phyloP scores from a whole-genome alignment of 2,888 invertebrate genomes.

The Chirona hameri region DNA sequence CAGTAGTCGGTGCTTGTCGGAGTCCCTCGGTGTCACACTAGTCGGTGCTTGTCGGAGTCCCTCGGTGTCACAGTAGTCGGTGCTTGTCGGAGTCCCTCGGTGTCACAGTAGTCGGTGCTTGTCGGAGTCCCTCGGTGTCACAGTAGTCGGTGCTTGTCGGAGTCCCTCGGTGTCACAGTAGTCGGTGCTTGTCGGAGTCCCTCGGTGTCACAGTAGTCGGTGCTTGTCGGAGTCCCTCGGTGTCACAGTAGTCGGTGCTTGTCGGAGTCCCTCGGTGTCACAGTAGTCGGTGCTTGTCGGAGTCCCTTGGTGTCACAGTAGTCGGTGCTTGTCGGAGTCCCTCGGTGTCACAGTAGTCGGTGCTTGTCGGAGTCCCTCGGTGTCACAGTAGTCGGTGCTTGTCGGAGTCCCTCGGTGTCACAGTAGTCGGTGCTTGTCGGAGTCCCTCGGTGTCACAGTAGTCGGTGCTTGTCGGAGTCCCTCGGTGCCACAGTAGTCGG shows the following conservation, averaged over 20 bases:
- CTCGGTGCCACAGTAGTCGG: too few relatives aligned
- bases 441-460: neutral
- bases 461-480: neutral
- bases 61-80: too few relatives aligned
- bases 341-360: too few relatives aligned
- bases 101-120: neutral
- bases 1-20: neutral
- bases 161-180: neutral
- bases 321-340: neutral
- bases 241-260: neutral
- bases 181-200: neutral
- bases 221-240: neutral
- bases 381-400: neutral
- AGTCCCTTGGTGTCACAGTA: neutral
- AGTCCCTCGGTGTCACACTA: neutral
- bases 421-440: neutral
- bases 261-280: neutral
- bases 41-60: neutral
- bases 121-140: neutral
- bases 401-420: neutral
- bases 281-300: neutral
- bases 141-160: neutral
- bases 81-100: neutral
- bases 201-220: too few relatives aligned
- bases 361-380: neutral